Evolutionary conservation across 2,797 vertebrate genomes (phyloP).

Genomic region (Chrosomus eos): DNA sequence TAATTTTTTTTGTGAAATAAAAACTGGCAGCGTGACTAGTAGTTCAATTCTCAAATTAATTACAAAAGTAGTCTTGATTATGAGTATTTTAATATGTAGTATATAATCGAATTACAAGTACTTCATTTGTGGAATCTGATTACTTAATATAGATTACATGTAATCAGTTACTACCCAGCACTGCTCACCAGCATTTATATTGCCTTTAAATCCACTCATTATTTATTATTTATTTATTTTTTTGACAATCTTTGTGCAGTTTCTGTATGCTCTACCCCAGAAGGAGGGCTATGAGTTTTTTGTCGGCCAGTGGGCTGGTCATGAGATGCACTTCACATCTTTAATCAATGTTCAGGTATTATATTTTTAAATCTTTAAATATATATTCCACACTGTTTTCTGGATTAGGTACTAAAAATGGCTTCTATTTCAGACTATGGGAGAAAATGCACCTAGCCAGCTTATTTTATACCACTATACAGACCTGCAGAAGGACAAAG

Average conservation of each 20-base stretch:
- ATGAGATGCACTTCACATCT: constrained; percentile 93
- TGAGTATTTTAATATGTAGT: too few relatives aligned
- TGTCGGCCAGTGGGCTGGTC: constrained; percentile 90
- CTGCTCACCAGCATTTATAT: background rate
- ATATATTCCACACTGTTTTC: background rate
- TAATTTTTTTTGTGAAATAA: too few relatives aligned
- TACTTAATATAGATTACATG: too few relatives aligned
- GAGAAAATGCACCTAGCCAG: constrained; percentile 89
- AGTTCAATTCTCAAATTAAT: too few relatives aligned
- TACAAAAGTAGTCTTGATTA: too few relatives aligned
- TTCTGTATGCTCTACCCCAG: constrained; percentile 91
- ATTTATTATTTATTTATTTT: background rate
- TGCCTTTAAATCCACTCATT: background rate
- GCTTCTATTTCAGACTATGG: constrained; percentile 74
- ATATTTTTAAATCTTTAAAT: background rate
- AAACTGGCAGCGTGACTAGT: too few relatives aligned
- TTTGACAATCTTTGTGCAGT: constrained; percentile 57
- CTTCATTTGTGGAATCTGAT: too few relatives aligned
- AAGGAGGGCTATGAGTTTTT: constrained; percentile 95
- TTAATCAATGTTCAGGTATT: constrained; percentile 94
- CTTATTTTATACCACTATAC: constrained; percentile 92
- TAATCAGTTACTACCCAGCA: background rate
- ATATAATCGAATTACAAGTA: too few relatives aligned
- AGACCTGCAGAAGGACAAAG: constrained; percentile 90
- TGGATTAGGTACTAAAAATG: background rate